Conservation (phyloP, 92 coral and sea anemone genomes). For the Actinernus sp. region DNA sequence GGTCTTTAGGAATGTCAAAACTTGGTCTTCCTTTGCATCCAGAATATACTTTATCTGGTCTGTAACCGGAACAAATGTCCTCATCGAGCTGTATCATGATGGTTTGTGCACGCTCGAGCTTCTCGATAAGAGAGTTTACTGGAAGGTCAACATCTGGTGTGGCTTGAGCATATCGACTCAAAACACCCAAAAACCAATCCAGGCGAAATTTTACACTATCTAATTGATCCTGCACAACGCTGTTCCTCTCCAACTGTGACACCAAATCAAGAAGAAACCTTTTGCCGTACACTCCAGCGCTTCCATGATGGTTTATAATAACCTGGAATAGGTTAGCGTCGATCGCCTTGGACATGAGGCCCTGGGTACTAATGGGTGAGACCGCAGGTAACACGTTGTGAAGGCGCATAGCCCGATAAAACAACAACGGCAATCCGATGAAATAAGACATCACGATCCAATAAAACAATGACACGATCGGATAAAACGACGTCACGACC, state of each 20-base stretch:
- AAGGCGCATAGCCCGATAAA: too few relatives aligned
- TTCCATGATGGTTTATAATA: too few relatives aligned
- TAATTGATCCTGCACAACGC: conserved; percentile 13
- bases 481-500: too few relatives aligned
- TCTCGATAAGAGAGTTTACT: background rate
- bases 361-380: too few relatives aligned
- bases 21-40: conserved; percentile 57
- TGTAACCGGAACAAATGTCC: conserved; percentile 13
- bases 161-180: conserved; percentile 13
- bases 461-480: too few relatives aligned
- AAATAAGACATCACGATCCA: too few relatives aligned
- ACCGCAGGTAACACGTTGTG: too few relatives aligned
- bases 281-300: conserved; percentile 29
- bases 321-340: too few relatives aligned
- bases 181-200: conserved; percentile 28
- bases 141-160: conserved; percentile 15
- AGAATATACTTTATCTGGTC: conserved; percentile 5
- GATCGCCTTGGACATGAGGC: too few relatives aligned
- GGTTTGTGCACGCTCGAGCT: conserved; percentile 3
- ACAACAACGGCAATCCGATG: too few relatives aligned
- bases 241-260: conserved; percentile 25
- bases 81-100: conserved; percentile 15
- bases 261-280: conserved; percentile 16
- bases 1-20: conserved; percentile 52
- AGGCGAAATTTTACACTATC: conserved; percentile 10